A percentile compares a stretch with the other conserved stretches of the same genome.
phyloP scores from a whole-genome alignment of 2,113 vertebrate genomes.

The Sander vitreus region DNA sequence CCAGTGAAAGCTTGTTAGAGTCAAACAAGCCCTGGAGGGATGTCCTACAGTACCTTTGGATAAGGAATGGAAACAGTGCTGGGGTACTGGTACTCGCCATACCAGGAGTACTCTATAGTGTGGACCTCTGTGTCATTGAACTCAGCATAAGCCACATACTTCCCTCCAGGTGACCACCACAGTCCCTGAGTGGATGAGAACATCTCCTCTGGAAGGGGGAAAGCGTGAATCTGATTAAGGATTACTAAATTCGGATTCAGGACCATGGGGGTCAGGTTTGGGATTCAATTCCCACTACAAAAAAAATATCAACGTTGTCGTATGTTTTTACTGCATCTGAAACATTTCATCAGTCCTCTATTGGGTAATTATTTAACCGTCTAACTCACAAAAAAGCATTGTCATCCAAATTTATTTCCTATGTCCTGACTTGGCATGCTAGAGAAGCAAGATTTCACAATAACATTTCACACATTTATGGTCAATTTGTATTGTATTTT shows the following conservation, averaged over 20 bases:
- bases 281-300: not conserved
- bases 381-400: too few species aligned
- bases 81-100: slow-evolving; percentile 94
- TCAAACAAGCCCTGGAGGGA: too few species aligned
- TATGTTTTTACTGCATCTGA: not conserved
- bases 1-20: not conserved
- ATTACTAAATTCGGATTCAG: not conserved
- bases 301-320: not conserved
- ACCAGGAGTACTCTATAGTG: slow-evolving; percentile 93
- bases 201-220: slow-evolving; percentile 92
- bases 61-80: slow-evolving; percentile 93
- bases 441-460: not conserved
- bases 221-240: too few species aligned
- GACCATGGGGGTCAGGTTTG: not conserved
- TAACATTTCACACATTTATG: not conserved
- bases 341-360: not conserved
- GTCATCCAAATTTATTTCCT: too few species aligned
- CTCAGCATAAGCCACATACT: slow-evolving; percentile 89
- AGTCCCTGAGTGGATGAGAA: slow-evolving; percentile 89
- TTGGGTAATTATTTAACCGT: not conserved
- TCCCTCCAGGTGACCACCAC: slow-evolving; percentile 96
- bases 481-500: not conserved
- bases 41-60: slow-evolving; percentile 89
- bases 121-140: slow-evolving; percentile 93
- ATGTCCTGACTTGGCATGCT: not conserved